Evolutionary conservation across 1,140 invertebrate species (phyloP), one percentile per base, ranked within the genome.

Genomic region (Drosophila pandora): DNA sequence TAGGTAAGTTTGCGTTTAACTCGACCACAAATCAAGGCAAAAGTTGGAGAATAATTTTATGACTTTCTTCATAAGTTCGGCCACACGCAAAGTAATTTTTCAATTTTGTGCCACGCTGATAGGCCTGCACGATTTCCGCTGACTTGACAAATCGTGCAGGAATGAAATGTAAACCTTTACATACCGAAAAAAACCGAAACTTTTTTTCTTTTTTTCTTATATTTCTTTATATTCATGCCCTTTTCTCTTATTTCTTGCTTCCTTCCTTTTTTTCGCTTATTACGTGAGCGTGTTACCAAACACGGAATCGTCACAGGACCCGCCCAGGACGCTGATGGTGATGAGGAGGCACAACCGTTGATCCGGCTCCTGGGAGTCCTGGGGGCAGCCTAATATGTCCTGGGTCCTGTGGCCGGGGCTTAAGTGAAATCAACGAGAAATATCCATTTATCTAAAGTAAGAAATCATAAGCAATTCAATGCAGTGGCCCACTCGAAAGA

Each of bases 71-170:
- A 87, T 83, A 87, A 88, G 79, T 82, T 87, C 50, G 68, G 55
- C 43, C 45, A 50, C 83, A 87, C 83, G 83, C 83, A 83, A 88
- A 79, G 83, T 69, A 87, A 87, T 87, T 88, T 87, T 88, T 87
- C 83, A 87, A 87, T 88, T 87, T 88, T 72, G 75, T 76, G 79
- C 67, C 83, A 87, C 71, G 83, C 83, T 83, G 83, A 88, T 88
- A 88, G 83, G 79, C 83, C 83, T 50, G 78, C 80, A 90, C 87
- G 85, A 90, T 90, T 90, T 90, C 85, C 85, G 85, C 85, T 90
- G 85, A 90, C 85, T 90, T 90, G 85, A 90, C 85, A 90, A 90
- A 90, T 90, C 85, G 78, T 90, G 81, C 81, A 76, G 88, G 79
- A 85, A 85, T 80, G 80, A 88, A 84, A 84, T 84, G 77, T 88